Percentiles rank a stretch among this genome's conserved stretches.
phyloP scores from a whole-genome alignment of 2,797 vertebrate species.

The Molossus molossus region DNA sequence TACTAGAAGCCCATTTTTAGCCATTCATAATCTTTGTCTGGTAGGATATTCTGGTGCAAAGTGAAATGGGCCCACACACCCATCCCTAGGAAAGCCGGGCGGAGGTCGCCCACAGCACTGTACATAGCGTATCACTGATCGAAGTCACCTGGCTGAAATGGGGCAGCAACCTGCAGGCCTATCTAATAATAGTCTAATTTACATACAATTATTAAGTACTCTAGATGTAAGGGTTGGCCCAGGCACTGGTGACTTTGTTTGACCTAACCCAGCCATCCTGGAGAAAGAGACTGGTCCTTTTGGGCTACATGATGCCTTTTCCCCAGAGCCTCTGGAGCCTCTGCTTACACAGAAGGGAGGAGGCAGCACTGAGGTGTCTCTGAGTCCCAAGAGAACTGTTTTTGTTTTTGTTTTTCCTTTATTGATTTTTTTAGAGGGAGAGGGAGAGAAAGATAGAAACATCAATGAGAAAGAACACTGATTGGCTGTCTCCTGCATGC shows the following conservation, averaged over 20 bases:
- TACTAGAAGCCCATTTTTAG: slow-evolving; percentile 74
- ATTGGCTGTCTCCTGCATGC: no score
- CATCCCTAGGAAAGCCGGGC: not conserved
- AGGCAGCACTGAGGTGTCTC: not conserved
- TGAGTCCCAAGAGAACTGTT: not conserved
- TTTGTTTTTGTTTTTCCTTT: not conserved
- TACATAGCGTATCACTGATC: not conserved
- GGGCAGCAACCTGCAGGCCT: not conserved
- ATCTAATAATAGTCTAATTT: slow-evolving; percentile 2
- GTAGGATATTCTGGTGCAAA: not conserved
- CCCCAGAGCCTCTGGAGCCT: not conserved
- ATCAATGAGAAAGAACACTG: no score
- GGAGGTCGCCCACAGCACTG: not conserved
- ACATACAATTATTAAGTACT: not conserved
- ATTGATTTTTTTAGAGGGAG: no score
- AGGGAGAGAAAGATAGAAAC: no score
- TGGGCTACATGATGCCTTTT: not conserved
- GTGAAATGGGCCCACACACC: not conserved
- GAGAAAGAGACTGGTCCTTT: not conserved
- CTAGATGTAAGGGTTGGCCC: not conserved
- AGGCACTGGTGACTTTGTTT: slow-evolving; percentile 3
- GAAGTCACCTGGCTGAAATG: not conserved
- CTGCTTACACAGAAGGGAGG: not conserved
- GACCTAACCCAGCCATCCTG: not conserved
- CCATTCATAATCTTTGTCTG: slow-evolving; percentile 68